Evolutionary conservation across 2,113 vertebrate genomes (phyloP), one percentile per base, ranked within the genome.

Genomic region (human (Homo sapiens)): DNA sequence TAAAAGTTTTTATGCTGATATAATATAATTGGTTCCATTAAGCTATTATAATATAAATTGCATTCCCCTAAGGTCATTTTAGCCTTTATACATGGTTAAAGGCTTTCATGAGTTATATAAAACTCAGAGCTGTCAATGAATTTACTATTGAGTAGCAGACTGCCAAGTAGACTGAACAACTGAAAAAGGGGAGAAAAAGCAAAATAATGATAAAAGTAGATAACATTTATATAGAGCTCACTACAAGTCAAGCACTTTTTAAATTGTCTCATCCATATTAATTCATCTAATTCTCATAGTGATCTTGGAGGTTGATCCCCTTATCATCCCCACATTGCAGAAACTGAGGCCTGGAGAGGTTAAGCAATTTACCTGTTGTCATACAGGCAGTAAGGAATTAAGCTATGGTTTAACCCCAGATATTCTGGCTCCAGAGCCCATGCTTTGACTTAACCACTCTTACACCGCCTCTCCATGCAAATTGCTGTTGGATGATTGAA

Each of bases 21-120:
- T 91, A 82, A 94, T 97, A 89, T 97, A 96, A 97, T 98, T 96
- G 97, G 87, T 92, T 97, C 87, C 90, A 97, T 97, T 97, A 97
- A 96, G 84, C 59, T 35, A 96, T 97, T 97, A 90, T 86, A 96
- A 90, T 92, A 98, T 93, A 98, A 97, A 98, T 97, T 96, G 81
- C 90, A 95, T 97, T 96, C 27, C 70, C 52, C 57, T 95, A 84
- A 95, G 95, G 81, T 98, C 90, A 96, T 95, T 96, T 96, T 93
- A 95, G 84, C 30, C 78, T 90, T 98, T 96, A 68, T 52, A 96
- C 90, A 93, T 86, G 78, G 88, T 73, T 97, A 90, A 96, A 94
- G 81, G 8, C 81, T 95, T 96, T 95, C 94, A 94, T 96, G 64
- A 64, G 50, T 92, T 90, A 85, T 78, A 95, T 76, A 93, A 96